Evolutionary conservation across 2,113 vertebrate genomes (phyloP).

Genomic region (Lampris megalopsis): DNA sequence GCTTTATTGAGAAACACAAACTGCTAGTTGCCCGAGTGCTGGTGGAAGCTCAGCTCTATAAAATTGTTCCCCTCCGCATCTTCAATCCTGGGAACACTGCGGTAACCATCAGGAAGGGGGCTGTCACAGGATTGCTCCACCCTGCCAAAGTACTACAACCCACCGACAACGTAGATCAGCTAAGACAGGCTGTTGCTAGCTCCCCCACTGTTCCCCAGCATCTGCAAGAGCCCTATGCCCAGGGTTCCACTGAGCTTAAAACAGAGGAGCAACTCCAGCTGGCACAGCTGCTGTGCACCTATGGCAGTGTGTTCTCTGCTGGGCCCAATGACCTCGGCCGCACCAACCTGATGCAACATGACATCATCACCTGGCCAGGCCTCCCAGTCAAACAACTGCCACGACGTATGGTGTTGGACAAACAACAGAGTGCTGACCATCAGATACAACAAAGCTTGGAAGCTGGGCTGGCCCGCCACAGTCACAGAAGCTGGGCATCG

Average conservation of each 20-base stretch:
- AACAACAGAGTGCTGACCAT: constrained; percentile 11
- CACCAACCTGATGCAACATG: constrained; percentile 38
- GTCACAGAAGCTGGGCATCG: constrained; percentile 27
- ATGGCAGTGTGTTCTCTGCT: too few relatives aligned
- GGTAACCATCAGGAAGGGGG: too few relatives aligned
- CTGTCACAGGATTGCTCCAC: too few relatives aligned
- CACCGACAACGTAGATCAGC: too few relatives aligned
- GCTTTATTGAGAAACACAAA: too few relatives aligned
- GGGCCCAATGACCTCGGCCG: constrained; percentile 10
- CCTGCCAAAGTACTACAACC: too few relatives aligned
- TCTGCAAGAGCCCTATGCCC: not conserved
- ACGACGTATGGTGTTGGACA: constrained; percentile 1
- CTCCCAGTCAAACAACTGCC: constrained; percentile 21
- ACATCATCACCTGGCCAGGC: constrained; percentile 12
- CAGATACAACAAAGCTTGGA: too few relatives aligned
- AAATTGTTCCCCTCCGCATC: too few relatives aligned
- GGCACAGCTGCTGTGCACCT: not conserved
- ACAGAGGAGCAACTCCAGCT: not conserved
- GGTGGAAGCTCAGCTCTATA: too few relatives aligned
- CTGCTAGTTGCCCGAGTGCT: too few relatives aligned
- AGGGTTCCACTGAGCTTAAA: constrained; percentile 2
- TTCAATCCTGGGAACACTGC: too few relatives aligned
- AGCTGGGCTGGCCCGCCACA: not conserved
- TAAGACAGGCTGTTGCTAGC: too few relatives aligned
- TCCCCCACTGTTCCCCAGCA: constrained; percentile 18